phyloP scores from a whole-genome alignment of 2,113 vertebrate species.

The Ochotona curzoniae region DNA sequence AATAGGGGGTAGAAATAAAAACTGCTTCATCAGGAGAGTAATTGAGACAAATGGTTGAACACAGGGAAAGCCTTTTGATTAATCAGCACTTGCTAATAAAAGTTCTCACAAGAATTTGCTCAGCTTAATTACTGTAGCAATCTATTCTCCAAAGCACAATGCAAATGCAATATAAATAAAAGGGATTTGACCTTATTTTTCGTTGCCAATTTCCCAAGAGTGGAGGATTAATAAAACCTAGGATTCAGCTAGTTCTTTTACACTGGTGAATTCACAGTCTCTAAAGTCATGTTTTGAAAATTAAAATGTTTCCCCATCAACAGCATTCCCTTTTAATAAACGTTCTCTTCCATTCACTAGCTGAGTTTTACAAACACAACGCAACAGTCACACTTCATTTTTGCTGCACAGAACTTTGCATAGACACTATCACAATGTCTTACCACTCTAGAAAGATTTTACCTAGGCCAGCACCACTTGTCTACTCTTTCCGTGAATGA shows the following conservation, averaged over 20 bases:
- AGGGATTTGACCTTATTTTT: constrained; percentile 55
- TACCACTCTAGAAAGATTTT: background rate
- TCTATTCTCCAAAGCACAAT: constrained; percentile 51
- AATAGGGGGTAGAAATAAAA: constrained; percentile 45
- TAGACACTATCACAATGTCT: background rate
- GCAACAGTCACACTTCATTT: background rate
- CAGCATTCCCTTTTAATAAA: constrained; percentile 40
- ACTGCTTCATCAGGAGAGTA: background rate
- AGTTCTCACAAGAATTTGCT: constrained; percentile 66
- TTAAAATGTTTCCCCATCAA: constrained; percentile 47
- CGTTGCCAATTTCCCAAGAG: constrained; percentile 59
- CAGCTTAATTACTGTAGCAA: constrained; percentile 66
- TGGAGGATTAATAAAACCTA: constrained; percentile 58
- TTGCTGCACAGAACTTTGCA: background rate
- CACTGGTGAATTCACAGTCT: constrained; percentile 56
- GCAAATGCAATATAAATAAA: constrained; percentile 56
- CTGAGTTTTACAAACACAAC: constrained; percentile 26
- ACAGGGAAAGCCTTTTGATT: constrained; percentile 56
- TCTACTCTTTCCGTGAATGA: background rate
- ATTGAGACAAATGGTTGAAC: constrained; percentile 48
- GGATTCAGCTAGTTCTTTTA: constrained; percentile 39
- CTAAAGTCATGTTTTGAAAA: constrained; percentile 55
- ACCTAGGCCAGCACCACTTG: background rate
- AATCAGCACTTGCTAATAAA: constrained; percentile 70
- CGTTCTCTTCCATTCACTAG: background rate